Conservation (phyloP, 2,888 invertebrate genomes). For the Anoplius nigerrimus region DNA sequence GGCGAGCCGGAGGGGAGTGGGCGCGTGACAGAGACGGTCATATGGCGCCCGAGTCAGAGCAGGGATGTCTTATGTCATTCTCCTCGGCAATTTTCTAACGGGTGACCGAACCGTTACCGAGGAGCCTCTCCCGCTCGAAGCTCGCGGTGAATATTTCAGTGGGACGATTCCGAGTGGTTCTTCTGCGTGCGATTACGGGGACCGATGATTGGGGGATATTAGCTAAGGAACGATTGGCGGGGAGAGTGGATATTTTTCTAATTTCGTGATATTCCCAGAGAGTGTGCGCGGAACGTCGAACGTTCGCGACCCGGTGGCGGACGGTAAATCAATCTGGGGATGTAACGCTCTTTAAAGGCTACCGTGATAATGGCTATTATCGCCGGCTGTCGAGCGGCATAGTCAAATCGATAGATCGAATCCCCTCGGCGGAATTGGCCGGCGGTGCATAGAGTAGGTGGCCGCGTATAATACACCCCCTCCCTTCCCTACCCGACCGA, state of each 20-base stretch:
- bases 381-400: not conserved
- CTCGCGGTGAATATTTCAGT: too few species aligned
- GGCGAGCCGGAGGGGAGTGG: slow-evolving; percentile 49
- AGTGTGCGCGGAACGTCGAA: too few species aligned
- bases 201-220: too few species aligned
- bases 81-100: slow-evolving; percentile 59
- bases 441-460: slow-evolving; percentile 24
- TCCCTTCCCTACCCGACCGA: too few species aligned
- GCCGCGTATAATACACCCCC: not conserved
- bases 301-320: too few species aligned
- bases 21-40: slow-evolving; percentile 67
- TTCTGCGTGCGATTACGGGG: too few species aligned
- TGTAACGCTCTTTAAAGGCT: not conserved
- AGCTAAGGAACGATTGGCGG: too few species aligned
- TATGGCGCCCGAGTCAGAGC: slow-evolving; percentile 68
- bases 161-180: too few species aligned
- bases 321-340: too few species aligned
- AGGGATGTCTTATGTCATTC: slow-evolving; percentile 71
- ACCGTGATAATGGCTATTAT: slow-evolving; percentile 12
- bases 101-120: slow-evolving; percentile 33
- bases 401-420: slow-evolving; percentile 15
- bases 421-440: slow-evolving; percentile 21
- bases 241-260: too few species aligned
- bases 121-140: too few species aligned
- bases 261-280: too few species aligned